Evolutionary conservation across 2,113 vertebrate species (phyloP).

Genomic region (Scytalopus superciliaris): DNA sequence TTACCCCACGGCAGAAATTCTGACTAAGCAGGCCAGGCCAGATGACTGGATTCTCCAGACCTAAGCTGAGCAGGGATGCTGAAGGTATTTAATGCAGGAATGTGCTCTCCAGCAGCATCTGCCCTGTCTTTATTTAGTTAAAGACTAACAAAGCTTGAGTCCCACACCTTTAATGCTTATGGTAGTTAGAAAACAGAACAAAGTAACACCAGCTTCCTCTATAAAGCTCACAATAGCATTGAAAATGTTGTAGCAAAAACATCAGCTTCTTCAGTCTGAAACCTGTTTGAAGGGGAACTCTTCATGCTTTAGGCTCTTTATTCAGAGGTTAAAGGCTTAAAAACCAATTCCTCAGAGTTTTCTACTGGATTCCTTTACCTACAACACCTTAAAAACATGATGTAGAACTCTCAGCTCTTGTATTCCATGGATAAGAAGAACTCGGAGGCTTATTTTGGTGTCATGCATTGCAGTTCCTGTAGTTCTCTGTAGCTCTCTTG

Average conservation of each 20-base stretch:
- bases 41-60: not conserved
- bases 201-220: not conserved
- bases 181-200: not conserved
- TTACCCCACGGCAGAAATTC: not conserved
- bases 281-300: conserved; percentile 28
- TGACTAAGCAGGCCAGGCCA: not conserved
- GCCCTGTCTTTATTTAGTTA: not conserved
- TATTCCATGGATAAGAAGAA: not conserved
- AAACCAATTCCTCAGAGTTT: not conserved
- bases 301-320: not conserved
- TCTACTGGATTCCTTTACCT: not conserved
- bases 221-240: not conserved
- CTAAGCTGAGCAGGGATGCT: not conserved
- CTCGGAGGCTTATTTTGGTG: not conserved
- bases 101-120: not conserved
- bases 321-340: not conserved
- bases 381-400: not conserved
- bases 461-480: not conserved
- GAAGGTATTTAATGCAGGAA: not conserved
- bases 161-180: not conserved
- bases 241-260: not conserved
- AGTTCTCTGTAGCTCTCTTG: not conserved
- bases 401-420: not conserved
- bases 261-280: not conserved
- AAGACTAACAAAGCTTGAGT: not conserved